These are phyloP conservation scores for Strix aluco DNA, from an alignment of 2,113 vertebrate species.

Conservation along the genomic window DNA sequence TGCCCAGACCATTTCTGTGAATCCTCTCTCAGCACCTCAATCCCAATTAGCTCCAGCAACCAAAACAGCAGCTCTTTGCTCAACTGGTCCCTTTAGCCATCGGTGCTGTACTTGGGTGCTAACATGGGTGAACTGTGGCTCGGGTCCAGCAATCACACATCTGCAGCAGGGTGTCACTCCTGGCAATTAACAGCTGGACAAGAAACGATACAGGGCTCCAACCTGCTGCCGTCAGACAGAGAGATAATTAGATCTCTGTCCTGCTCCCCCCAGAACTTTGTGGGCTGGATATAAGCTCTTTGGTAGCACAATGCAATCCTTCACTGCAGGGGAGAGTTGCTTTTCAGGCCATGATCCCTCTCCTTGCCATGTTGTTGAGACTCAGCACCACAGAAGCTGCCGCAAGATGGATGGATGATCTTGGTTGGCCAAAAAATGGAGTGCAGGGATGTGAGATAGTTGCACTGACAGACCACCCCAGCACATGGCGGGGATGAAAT, in stretches of 20 bases:
- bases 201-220: neutral
- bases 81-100: accelerated
- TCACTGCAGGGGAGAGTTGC: accelerated
- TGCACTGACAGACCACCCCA: too few species aligned
- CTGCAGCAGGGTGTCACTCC: neutral
- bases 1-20: neutral
- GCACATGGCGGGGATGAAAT: neutral
- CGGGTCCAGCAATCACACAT: neutral
- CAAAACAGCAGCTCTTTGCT: neutral
- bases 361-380: neutral
- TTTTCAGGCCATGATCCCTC: neutral
- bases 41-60: neutral
- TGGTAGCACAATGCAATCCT: neutral
- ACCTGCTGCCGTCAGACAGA: neutral
- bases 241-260: neutral
- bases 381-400: neutral
- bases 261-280: neutral
- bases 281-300: neutral
- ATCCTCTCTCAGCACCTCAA: neutral
- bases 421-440: neutral
- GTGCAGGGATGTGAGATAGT: neutral
- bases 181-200: neutral
- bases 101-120: neutral
- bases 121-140: neutral
- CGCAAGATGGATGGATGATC: neutral